These are phyloP conservation scores for Anorthoa munda DNA, from an alignment of 2,888 invertebrate species.

Conservation along the genomic window DNA sequence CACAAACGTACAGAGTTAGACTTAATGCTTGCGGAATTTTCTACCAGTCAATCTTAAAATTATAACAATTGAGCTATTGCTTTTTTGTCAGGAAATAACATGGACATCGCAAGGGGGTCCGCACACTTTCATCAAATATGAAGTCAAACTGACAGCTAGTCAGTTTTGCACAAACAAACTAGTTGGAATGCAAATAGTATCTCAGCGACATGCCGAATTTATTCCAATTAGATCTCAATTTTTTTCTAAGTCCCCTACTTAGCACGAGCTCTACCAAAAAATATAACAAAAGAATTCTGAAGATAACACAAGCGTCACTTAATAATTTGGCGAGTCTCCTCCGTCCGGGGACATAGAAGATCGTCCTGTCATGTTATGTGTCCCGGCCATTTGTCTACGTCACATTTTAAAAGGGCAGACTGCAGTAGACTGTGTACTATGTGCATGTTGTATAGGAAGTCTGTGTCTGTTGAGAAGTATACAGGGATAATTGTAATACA, in stretches of 20 bases:
- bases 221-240: not conserved
- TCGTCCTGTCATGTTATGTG: slow-evolving; percentile 65
- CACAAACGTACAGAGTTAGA: too few species aligned
- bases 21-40: too few species aligned
- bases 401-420: slow-evolving; percentile 66
- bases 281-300: slow-evolving; percentile 48
- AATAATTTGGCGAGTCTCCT: slow-evolving; percentile 59
- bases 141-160: too few species aligned
- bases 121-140: too few species aligned
- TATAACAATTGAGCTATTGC: too few species aligned
- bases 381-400: slow-evolving; percentile 66
- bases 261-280: slow-evolving; percentile 19
- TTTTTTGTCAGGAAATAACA: too few species aligned
- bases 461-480: slow-evolving; percentile 1
- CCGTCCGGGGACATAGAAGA: slow-evolving; percentile 54
- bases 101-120: too few species aligned
- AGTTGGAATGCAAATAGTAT: not conserved
- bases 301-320: slow-evolving; percentile 49
- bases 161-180: too few species aligned
- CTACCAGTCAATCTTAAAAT: too few species aligned
- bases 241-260: slow-evolving; percentile 9
- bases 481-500: too few species aligned
- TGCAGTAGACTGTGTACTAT: slow-evolving; percentile 29
- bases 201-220: not conserved
- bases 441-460: slow-evolving; percentile 41